Percentiles rank a stretch among this genome's conserved stretches.
phyloP scores from a whole-genome alignment of 2,888 invertebrate species.

The Priocnemis perturbator region DNA sequence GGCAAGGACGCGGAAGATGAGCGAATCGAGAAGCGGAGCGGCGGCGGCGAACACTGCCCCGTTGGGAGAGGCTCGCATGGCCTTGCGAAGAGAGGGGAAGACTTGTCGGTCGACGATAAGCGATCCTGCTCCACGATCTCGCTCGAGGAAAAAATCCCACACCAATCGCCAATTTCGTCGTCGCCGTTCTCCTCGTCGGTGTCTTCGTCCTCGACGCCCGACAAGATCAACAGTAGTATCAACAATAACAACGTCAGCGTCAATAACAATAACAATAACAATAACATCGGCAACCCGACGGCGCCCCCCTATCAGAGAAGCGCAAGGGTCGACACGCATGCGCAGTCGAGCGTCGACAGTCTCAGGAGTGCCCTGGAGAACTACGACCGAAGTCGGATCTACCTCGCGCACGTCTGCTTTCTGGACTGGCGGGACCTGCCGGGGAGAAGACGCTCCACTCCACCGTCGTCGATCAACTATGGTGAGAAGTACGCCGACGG shows the following conservation, averaged over 20 bases:
- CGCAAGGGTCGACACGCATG: no score
- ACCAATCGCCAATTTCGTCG: background rate
- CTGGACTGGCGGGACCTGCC: slow-evolving; percentile 75
- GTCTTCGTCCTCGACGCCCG: slow-evolving; percentile 20
- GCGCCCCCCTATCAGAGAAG: background rate
- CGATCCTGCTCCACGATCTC: background rate
- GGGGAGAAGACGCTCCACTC: slow-evolving; percentile 56
- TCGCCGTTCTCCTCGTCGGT: slow-evolving; percentile 37
- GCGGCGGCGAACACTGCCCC: background rate
- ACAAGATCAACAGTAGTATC: background rate
- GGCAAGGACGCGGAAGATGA: slow-evolving; percentile 20
- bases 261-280: background rate
- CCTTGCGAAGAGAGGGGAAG: background rate
- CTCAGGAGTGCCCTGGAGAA: slow-evolving; percentile 62
- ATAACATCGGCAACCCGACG: background rate
- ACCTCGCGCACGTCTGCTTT: slow-evolving; percentile 73
- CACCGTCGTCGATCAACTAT: slow-evolving; percentile 15
- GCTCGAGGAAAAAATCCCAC: slow-evolving; percentile 20
- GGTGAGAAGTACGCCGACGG: background rate
- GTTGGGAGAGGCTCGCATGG: background rate
- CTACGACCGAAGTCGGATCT: slow-evolving; percentile 73
- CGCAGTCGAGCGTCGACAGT: slow-evolving; percentile 37
- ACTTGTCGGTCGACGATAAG: slow-evolving; percentile 1
- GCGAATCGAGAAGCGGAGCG: background rate
- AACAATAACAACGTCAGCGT: slow-evolving; percentile 2